Conservation (phyloP, 2,888 invertebrate genomes). For the Nebria brevicollis region DNA sequence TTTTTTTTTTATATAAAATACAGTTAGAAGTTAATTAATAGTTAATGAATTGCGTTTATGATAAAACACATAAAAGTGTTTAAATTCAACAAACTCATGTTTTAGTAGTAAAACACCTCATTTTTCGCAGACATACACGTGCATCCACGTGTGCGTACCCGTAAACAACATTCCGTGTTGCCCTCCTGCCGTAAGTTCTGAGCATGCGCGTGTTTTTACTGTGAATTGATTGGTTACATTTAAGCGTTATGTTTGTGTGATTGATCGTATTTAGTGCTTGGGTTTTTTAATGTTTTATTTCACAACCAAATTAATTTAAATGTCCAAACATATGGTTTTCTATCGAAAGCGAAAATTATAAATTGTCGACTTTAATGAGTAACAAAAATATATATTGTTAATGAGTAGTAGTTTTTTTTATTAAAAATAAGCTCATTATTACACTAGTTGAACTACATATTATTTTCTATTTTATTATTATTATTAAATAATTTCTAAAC, state of each 20-base stretch:
- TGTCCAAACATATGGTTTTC: no score
- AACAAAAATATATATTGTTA: no score
- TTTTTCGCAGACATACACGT: constrained; percentile 84
- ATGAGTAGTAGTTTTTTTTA: no score
- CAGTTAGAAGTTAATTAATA: neutral
- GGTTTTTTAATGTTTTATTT: neutral
- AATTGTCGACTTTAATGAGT: no score
- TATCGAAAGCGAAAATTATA: no score
- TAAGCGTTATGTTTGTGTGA: constrained; percentile 22
- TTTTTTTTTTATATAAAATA: no score
- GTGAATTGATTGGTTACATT: neutral
- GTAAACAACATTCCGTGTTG: constrained; percentile 88
- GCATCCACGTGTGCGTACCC: constrained; percentile 87
- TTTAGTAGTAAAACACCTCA: neutral
- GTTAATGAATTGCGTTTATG: neutral
- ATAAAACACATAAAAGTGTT: neutral
- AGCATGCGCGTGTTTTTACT: constrained; percentile 37
- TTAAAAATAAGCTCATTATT: no score
- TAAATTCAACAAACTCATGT: no score
- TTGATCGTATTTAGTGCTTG: constrained; percentile 29
- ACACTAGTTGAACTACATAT: no score
- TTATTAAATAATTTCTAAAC: no score
- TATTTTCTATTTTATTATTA: no score
- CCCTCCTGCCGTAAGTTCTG: constrained; percentile 77
- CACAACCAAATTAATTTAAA: no score